Percentiles rank a stretch among this genome's conserved stretches.
Evolutionary conservation across 2,113 vertebrate species (phyloP).

Genomic region (Nestor notabilis): DNA sequence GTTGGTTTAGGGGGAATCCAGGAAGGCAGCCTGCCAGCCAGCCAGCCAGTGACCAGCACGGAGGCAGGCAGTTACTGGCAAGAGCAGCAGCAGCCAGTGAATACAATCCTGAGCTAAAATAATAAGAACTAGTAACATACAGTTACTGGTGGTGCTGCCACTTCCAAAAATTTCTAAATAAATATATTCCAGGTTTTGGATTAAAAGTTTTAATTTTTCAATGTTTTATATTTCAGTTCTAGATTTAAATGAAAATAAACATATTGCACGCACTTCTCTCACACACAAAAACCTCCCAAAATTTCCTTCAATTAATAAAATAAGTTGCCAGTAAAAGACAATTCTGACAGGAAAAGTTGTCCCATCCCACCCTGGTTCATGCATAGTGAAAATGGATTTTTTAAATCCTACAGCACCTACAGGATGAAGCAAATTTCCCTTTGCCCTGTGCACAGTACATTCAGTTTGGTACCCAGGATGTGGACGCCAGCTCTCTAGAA

Average conservation of each 20-base stretch:
- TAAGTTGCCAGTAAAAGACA: background rate
- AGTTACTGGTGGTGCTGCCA: background rate
- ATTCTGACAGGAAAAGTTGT: background rate
- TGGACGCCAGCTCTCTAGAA: background rate
- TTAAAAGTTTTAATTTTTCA: background rate
- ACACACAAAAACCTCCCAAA: background rate
- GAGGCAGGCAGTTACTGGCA: background rate
- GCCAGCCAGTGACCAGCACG: background rate
- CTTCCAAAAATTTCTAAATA: background rate
- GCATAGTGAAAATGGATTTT: background rate
- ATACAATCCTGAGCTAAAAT: background rate
- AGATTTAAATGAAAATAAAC: background rate
- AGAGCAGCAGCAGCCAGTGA: background rate
- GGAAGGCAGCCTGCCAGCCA: background rate
- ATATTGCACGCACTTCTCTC: background rate
- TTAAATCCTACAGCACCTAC: background rate
- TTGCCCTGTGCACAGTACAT: background rate
- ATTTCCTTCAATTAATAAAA: background rate
- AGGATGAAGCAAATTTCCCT: background rate
- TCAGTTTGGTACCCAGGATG: accelerated
- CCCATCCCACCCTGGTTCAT: background rate
- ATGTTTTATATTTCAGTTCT: background rate
- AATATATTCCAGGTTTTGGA: background rate
- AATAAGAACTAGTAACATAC: background rate
- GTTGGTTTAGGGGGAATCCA: background rate